A percentile compares a stretch with the other conserved stretches of the same genome.
These are phyloP conservation scores for Mimumesa dahlbomi DNA, from an alignment of 2,888 invertebrate genomes.

Conservation along the genomic window DNA sequence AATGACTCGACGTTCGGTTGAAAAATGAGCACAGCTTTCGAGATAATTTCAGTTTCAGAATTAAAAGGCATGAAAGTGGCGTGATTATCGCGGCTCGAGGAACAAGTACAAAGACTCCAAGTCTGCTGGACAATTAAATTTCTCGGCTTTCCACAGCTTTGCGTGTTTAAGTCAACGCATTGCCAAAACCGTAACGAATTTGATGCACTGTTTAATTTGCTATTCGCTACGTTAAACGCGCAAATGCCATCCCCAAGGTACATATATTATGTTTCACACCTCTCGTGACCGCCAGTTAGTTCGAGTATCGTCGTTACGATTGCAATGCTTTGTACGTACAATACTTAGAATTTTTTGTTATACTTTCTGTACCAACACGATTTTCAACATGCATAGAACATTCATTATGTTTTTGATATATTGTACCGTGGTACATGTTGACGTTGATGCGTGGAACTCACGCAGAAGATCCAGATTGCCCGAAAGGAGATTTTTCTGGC, in stretches of 20 bases:
- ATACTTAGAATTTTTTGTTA: too few species aligned
- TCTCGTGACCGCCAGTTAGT: slow-evolving; percentile 23
- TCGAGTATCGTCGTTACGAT: background rate
- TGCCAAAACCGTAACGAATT: background rate
- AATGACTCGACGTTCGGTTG: background rate
- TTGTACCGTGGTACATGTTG: background rate
- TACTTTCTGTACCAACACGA: background rate
- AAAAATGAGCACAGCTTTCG: background rate
- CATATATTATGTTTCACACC: slow-evolving; percentile 56
- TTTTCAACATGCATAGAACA: slow-evolving; percentile 6
- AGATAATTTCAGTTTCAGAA: background rate
- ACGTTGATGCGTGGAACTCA: slow-evolving; percentile 44
- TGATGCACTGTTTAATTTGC: slow-evolving; percentile 13
- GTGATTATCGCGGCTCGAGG: slow-evolving; percentile 3
- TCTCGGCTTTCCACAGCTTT: slow-evolving; percentile 61
- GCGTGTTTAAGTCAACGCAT: background rate
- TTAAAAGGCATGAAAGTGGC: slow-evolving; percentile 17
- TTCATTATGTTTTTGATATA: slow-evolving; percentile 24
- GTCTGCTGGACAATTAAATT: slow-evolving; percentile 58
- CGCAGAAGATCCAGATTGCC: slow-evolving; percentile 26
- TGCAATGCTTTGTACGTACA: too few species aligned
- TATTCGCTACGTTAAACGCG: slow-evolving; percentile 56
- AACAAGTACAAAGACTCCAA: slow-evolving; percentile 39
- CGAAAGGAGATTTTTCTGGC: slow-evolving; percentile 44
- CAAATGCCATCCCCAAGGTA: slow-evolving; percentile 35